These are phyloP conservation scores for Pemphigus obesinymphae DNA, from an alignment of 1,140 invertebrate species.

Conservation along the genomic window DNA sequence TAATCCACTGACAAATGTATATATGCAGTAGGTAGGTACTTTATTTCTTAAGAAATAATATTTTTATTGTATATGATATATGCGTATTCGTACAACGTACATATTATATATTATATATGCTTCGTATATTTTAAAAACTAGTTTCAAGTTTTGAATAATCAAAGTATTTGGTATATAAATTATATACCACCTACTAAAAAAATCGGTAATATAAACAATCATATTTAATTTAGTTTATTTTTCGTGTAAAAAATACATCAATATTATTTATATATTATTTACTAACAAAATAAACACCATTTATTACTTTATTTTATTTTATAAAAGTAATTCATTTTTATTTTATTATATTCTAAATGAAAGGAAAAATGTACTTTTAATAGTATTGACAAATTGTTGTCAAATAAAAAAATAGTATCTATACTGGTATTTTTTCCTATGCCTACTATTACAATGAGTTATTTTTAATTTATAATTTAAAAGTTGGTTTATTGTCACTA, in stretches of 20 bases:
- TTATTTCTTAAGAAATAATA: not conserved
- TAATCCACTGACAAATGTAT: constrained; percentile 9
- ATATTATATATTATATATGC: not conserved
- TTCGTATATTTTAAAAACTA: constrained; percentile 12
- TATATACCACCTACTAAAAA: constrained; percentile 7
- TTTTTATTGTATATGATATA: not conserved
- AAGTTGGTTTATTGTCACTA: too few species aligned
- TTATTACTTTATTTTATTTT: not conserved
- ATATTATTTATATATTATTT: not conserved
- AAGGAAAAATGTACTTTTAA: not conserved
- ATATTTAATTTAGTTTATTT: constrained; percentile 15
- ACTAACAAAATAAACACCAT: not conserved
- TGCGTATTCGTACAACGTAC: not conserved
- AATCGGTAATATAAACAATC: constrained; percentile 11
- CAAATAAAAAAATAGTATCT: too few species aligned
- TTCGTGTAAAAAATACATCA: constrained; percentile 1
- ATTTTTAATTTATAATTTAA: too few species aligned
- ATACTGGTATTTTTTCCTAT: too few species aligned
- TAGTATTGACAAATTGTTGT: too few species aligned
- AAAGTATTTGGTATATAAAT: not conserved
- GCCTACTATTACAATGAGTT: too few species aligned
- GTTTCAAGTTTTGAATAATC: constrained; percentile 26
- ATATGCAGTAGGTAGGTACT: not conserved
- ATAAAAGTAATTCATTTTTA: not conserved
- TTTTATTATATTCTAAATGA: not conserved